Base-by-base conservation (phyloP, 2,797 vertebrate genomes). In the Labeo calbasu region DNA sequence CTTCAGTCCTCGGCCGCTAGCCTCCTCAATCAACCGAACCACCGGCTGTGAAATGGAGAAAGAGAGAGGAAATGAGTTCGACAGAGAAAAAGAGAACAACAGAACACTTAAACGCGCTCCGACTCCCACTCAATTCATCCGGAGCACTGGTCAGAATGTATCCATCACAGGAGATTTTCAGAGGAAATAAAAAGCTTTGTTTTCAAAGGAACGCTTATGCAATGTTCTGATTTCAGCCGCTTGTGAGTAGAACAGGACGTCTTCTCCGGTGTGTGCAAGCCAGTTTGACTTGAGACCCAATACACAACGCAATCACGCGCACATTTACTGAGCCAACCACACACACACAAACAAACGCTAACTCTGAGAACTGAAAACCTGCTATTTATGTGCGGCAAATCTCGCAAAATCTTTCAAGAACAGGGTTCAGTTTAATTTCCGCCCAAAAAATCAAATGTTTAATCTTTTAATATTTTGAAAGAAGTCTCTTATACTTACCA, bases 21-120 rank as follows among this genome's bases (percentile, higher is more conserved):
- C 97, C 92, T 99, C 97, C 91, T 99, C 97, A 48, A 99, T 99
- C 90, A 99, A 87, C 88, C 96, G 96, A 63, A 99, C 96, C 88
- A 99, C 98, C 7, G 97, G 96, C 98, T 99, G 91, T 25, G 79
- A 61, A n/a, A 80, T 4, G 7, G 53, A 75, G 51, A 70, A 21
- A 46, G 32, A 55, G 32, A 77, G 43, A 61, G 36, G 40, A n/a
- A 76, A 59, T 51, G 40, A 50, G 40, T 84, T 55, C 70, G 23
- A 83, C 50, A 72, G 2, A 61, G 14, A 57, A 43, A 46, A 5
- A 65, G 40, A 53, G 72, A 77, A 79, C 53, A 51, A n/a, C 69
- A 25, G 59, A 76, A 48, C 80, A 28, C 76, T 68, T 70, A 57
- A 76, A 82, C 69, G 81, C 70, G 78, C 79, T 79, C 36, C 15